Evolutionary conservation across 1,140 invertebrate genomes (phyloP), one percentile per base, ranked within the genome.

Genomic region (Dinoponera quadriceps): DNA sequence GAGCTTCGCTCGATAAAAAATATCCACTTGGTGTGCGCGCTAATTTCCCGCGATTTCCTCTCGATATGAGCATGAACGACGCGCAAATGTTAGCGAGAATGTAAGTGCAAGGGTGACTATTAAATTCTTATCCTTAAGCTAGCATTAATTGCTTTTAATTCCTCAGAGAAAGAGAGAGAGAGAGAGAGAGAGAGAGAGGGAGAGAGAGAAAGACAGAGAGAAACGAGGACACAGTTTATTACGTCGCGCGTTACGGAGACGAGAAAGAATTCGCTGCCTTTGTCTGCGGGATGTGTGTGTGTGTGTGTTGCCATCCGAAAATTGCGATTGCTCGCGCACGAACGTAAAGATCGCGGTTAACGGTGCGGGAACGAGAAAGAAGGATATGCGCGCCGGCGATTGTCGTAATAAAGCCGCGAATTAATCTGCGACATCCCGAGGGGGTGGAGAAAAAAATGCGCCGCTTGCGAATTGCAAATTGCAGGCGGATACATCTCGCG

Each of bases 401-500:
- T 5, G 14, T n/a, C 2, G 3, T 20, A 74, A 66, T 74, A 69
- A 84, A 86, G 49, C 66, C 18, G n/a, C 16, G 18, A 16, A 49
- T 54, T 84, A 74, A 86, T 84, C 33, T 51, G 33, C 9, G 18
- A 9, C 51, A 25, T 29, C 20, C 9, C 25, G 27, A 33, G 9
- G 38, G 7, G 0, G 38, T n/a, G 11, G 3, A 33, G 55, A 29
- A 4, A 13, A 74, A 65, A 78, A 84, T 59, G 48, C 25, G 51
- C 38, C 25, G 71, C 29, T 51, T 49, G 49, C 69, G 55, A 84
- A 82, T 84, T 51, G 60, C 51, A 74, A 66, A 84, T 80, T 80
- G 38, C 69, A 25, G 18, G 18, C 25, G 48, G 57, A 65, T 74
- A 63, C 63, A 71, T 85, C 80, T 85, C 33, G 22, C 48, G 80